Conservation (phyloP, 2,888 invertebrate species). For the Dendrolimus pini region DNA sequence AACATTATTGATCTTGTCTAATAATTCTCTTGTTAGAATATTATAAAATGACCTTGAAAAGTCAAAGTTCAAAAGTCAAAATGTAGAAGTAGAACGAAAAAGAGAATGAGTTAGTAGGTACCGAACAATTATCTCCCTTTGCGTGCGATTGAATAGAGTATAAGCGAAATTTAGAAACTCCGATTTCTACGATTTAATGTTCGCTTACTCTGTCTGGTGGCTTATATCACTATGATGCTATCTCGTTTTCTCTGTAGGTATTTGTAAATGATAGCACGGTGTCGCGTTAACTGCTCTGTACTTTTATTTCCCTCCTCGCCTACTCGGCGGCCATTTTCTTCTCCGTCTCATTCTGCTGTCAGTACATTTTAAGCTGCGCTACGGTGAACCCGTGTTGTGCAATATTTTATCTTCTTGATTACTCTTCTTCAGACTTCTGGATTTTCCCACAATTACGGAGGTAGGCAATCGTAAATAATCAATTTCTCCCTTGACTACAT, state of each 20-base stretch:
- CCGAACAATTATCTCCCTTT: constrained; percentile 1
- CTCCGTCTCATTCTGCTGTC: constrained; percentile 60
- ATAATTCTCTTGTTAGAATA: no score
- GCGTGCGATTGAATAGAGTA: no score
- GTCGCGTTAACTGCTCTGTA: constrained; percentile 27
- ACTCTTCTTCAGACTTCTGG: constrained; percentile 49
- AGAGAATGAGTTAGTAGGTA: constrained; percentile 4
- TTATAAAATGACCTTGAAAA: no score
- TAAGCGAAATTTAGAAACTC: no score
- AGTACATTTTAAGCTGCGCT: constrained; percentile 49
- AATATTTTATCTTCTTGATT: constrained; percentile 46
- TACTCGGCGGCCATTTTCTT: constrained; percentile 67
- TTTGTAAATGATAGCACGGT: constrained; percentile 9
- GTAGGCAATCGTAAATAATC: constrained; percentile 22
- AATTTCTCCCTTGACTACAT: no score
- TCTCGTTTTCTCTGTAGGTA: constrained; percentile 24
- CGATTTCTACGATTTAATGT: background rate
- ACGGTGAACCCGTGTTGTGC: constrained; percentile 37
- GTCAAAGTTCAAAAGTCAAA: no score
- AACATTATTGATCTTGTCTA: no score
- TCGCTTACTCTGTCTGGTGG: constrained; percentile 22
- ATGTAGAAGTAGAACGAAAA: no score
- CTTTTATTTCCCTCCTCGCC: constrained; percentile 32
- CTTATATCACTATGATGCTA: constrained; percentile 8
- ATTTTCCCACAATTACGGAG: constrained; percentile 29